These are phyloP conservation scores for Oenanthe melanoleuca DNA, from an alignment of 2,113 vertebrate genomes.

Conservation along the genomic window DNA sequence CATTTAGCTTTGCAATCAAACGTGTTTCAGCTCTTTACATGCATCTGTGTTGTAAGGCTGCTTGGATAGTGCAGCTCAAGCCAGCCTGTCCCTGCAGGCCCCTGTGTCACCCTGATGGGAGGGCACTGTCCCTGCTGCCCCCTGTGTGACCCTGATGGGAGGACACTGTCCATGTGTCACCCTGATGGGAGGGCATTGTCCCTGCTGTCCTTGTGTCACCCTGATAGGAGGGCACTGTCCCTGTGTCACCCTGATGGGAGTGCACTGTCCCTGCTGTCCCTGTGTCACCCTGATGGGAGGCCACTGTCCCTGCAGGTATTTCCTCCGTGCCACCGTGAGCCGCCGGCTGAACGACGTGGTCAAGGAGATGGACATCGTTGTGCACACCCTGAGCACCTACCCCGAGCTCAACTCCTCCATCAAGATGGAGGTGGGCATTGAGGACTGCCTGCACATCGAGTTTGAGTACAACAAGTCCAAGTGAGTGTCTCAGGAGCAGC, in stretches of 20 bases:
- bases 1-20: background rate
- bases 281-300: background rate
- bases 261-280: background rate
- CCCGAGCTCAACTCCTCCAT: constrained; percentile 98
- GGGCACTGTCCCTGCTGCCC: too few species aligned
- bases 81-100: background rate
- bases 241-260: background rate
- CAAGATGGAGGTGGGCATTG: constrained; percentile 99
- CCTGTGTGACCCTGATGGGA: too few species aligned
- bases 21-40: background rate
- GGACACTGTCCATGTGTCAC: background rate
- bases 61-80: background rate
- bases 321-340: constrained; percentile 93
- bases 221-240: background rate
- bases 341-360: constrained; percentile 92
- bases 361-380: constrained; percentile 97
- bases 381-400: constrained; percentile 94
- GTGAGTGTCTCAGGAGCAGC: constrained; percentile 77
- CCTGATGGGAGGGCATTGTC: background rate
- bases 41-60: background rate
- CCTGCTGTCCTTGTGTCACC: background rate
- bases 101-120: too few species aligned
- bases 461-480: constrained; percentile 99
- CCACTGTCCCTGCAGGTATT: constrained; percentile 81
- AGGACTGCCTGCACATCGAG: constrained; percentile 98